phyloP scores from a whole-genome alignment of 2,888 invertebrate genomes.

The Alentia gelatinosa region DNA sequence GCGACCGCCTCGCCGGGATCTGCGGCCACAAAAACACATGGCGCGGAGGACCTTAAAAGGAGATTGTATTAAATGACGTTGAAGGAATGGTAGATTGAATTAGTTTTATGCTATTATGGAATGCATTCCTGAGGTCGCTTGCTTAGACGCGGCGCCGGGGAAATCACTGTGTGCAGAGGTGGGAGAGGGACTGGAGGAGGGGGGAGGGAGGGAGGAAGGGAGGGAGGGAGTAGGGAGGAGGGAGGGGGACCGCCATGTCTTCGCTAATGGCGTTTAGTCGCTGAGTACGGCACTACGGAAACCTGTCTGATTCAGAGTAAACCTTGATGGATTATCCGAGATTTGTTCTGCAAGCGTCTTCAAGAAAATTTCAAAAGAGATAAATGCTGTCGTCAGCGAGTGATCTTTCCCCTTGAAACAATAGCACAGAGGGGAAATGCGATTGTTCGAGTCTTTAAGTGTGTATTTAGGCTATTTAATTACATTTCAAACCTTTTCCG shows the following conservation, averaged over 20 bases:
- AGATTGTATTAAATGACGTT: constrained; percentile 17
- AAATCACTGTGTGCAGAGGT: too few relatives aligned
- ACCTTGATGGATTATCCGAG: neutral
- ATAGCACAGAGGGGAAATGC: neutral
- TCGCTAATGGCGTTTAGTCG: too few relatives aligned
- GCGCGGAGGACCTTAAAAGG: neutral
- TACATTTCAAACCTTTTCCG: neutral
- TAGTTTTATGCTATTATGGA: constrained; percentile 33
- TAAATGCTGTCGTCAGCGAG: neutral
- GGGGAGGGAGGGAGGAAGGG: too few relatives aligned
- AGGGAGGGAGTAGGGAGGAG: too few relatives aligned
- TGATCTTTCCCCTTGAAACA: neutral
- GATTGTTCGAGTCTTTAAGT: neutral
- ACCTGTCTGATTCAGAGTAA: neutral
- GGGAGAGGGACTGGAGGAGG: too few relatives aligned
- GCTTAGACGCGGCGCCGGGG: too few relatives aligned
- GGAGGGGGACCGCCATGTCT: too few relatives aligned
- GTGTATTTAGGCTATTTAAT: neutral
- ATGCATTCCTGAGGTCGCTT: neutral
- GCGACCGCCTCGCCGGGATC: neutral
- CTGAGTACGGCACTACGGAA: neutral
- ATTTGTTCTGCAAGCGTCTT: neutral
- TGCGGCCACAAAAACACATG: neutral
- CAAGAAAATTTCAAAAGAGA: neutral
- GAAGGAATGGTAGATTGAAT: constrained; percentile 29